Percentiles rank a stretch among this genome's conserved stretches.
phyloP scores from a whole-genome alignment of 2,888 invertebrate species.

The Azorinus chamasolen region DNA sequence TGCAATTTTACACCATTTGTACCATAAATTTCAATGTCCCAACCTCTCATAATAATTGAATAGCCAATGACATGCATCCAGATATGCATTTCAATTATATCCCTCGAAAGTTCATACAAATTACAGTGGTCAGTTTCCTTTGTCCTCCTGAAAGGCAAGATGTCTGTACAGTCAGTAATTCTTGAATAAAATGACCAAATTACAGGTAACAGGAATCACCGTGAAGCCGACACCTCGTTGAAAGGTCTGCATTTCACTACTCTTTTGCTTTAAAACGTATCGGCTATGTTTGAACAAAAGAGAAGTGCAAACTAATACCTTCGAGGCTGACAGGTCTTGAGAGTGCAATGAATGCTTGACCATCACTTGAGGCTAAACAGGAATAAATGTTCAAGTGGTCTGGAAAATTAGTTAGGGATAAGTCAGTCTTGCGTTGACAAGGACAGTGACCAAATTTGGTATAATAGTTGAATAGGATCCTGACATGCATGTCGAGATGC shows the following conservation, averaged over 20 bases:
- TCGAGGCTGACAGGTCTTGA: neutral
- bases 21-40: slow-evolving; percentile 39
- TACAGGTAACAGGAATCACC: slow-evolving; percentile 51
- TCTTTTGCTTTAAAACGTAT: slow-evolving; percentile 3
- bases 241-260: slow-evolving; percentile 33
- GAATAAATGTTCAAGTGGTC: neutral
- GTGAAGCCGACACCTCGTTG: slow-evolving; percentile 44
- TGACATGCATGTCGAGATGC: slow-evolving; percentile 52
- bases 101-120: slow-evolving; percentile 42
- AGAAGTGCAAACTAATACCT: slow-evolving; percentile 30
- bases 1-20: slow-evolving; percentile 57
- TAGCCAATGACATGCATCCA: slow-evolving; percentile 46
- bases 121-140: slow-evolving; percentile 34
- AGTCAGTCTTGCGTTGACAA: neutral
- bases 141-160: slow-evolving; percentile 35
- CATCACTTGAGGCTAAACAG: too few relatives aligned
- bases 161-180: slow-evolving; percentile 30
- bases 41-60: slow-evolving; percentile 51
- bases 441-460: slow-evolving; percentile 22
- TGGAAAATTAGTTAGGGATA: neutral
- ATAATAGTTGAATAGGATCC: slow-evolving; percentile 17
- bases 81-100: slow-evolving; percentile 62
- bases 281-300: slow-evolving; percentile 23
- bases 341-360: too few relatives aligned
- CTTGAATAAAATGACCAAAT: slow-evolving; percentile 64